Base-by-base conservation (phyloP, 2,113 vertebrate species). In the Trichomycterus rosablanca region DNA sequence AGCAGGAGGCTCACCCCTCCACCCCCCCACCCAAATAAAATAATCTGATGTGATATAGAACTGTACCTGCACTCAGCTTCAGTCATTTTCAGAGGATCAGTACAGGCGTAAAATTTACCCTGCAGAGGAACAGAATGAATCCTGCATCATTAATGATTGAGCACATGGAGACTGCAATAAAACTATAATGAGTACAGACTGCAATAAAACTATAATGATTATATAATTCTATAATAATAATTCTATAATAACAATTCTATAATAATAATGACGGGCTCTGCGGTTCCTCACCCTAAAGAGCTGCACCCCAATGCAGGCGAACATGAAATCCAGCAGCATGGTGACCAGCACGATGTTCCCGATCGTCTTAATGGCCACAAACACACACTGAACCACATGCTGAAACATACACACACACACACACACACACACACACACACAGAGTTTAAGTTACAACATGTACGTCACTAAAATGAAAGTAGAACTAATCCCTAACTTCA, bases 351-450 rank as follows among this genome's bases (percentile, higher is more conserved):
- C 92, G 0, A 97, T 96, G 74, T 97, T 97, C 9, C 94, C 94
- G 0, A 97, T 97, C 1, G 93, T 97, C 83, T 93, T 92, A 75
- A 97, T 89, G 55, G 94, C 94, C 68, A 97, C 94, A 0, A 97
- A 97, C 55, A 96, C 88, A 0, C 94, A 97, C 78, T 96, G 93
- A 24, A 97, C 93, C 64, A 97, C 94, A 0, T 95, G 93, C 94
- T 97, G 71, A 0, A 7, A 56, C 37, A 60, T 19, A 35, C 26
- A 45, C 10, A 11, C 56, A 66, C 9, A 19, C 12, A 42, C 30
- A 59, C 23, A 52, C 12, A 18, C 23, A 66, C 23, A 22, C 15
- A 53, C 24, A 42, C 14, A 7, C 9, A 60, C 32, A 46, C 19
- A 5, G 26, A 30, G 3, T 4, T 30, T 30, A 30, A 4, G 26